Base-by-base conservation (phyloP, 2,888 invertebrate species). In the Kryphioiulus occultus region DNA sequence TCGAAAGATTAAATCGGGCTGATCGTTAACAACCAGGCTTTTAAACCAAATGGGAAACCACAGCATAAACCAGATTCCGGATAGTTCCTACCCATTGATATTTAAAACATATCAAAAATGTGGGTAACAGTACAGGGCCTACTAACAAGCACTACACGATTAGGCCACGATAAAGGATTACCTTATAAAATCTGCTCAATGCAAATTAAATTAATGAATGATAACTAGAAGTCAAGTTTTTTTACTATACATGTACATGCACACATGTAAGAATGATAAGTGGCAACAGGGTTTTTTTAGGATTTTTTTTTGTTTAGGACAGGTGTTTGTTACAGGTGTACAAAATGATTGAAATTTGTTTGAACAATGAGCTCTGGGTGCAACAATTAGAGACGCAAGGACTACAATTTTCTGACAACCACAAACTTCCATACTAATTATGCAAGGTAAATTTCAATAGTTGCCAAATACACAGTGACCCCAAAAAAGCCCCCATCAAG, bases 271-370 rank as follows among this genome's bases (percentile, higher is more conserved):
- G 26, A n/a, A n/a, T 53, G 26, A 78, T 17, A 78, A 30, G 78
- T 78, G 30, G 53, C 30, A 78, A 78, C 12, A 17, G 78, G 12
- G 2, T 44, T 44, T 15, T 9, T 44, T 44, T 44, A 9, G 1
- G 15, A 3, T 78, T 78, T 78, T 78, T 78, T 78, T 26, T 78
- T 22, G 59, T 59, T 15, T 7, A 30, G 78, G 78, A 78, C 78
- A 78, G 78, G 78, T 78, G 78, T 78, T 68, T 78, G 78, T 78
- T 78, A 78, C 78, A 78, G 78, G 78, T 78, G 78, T 78, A 30
- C 30, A 78, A 30, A 78, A 78, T 30, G 26, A 12, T 26, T 78
- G 78, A 78, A 78, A 78, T 78, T 78, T 78, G 78, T 12, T 78
- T 78, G 78, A 78, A 78, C 78, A 78, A 78, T 78, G 30, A 78